phyloP scores from a whole-genome alignment of 1,140 invertebrate genomes.

The Chrysopa pallens region DNA sequence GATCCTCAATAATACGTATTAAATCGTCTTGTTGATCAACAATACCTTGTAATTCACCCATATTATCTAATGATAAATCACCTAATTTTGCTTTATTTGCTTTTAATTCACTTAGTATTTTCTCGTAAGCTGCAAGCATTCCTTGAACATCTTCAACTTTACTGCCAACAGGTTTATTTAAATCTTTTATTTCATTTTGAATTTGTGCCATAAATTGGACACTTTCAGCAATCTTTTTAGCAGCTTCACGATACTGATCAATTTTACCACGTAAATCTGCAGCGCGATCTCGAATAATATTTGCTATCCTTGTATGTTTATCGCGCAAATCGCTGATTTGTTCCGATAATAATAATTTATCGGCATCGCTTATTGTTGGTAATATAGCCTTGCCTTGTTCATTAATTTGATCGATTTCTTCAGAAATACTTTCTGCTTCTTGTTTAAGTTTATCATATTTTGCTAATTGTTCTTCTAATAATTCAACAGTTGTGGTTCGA shows the following conservation, averaged over 20 bases:
- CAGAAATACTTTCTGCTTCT: constrained; percentile 49
- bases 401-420: constrained; percentile 50
- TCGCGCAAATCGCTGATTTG: constrained; percentile 59
- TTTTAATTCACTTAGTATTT: constrained; percentile 60
- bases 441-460: constrained; percentile 67
- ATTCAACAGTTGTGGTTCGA: constrained; percentile 52
- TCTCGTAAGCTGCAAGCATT: constrained; percentile 57
- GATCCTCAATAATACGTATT: constrained; percentile 63
- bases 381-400: constrained; percentile 65
- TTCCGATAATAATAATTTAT: constrained; percentile 62
- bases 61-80: constrained; percentile 52
- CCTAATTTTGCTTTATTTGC: constrained; percentile 61
- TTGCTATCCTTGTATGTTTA: constrained; percentile 49
- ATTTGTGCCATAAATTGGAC: constrained; percentile 62
- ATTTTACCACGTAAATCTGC: constrained; percentile 52
- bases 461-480: constrained; percentile 65
- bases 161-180: constrained; percentile 70
- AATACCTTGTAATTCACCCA: constrained; percentile 59
- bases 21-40: constrained; percentile 68
- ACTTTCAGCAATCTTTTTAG: constrained; percentile 57
- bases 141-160: constrained; percentile 70
- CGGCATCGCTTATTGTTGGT: constrained; percentile 64
- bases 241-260: constrained; percentile 58
- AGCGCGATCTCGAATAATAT: constrained; percentile 56
- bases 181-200: constrained; percentile 60